Conservation (phyloP, 2,888 invertebrate species). For the Mimas tiliae region DNA sequence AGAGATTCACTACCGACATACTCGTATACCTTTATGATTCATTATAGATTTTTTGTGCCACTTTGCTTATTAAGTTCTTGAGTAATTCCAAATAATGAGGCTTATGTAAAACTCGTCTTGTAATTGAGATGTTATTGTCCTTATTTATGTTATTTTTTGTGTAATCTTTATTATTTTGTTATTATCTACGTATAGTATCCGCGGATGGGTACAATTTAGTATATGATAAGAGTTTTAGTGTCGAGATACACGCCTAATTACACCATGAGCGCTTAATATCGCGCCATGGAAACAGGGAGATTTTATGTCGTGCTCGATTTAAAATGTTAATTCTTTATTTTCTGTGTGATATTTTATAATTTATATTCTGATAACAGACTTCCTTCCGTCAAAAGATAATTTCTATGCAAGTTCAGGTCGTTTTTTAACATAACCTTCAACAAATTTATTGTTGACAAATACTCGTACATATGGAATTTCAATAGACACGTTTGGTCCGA, state of each 20-base stretch:
- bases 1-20: slow-evolving; percentile 63
- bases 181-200: background rate
- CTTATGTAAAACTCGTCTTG: slow-evolving; percentile 37
- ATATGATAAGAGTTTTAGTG: slow-evolving; percentile 25
- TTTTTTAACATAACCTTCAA: background rate
- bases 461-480: background rate
- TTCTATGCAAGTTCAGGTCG: too few species aligned
- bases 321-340: slow-evolving; percentile 4
- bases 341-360: background rate
- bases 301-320: slow-evolving; percentile 6
- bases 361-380: background rate
- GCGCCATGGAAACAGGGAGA: background rate
- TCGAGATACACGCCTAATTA: slow-evolving; percentile 17
- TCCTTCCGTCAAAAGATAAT: background rate
- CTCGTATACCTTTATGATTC: slow-evolving; percentile 60
- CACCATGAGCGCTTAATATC: slow-evolving; percentile 6
- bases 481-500: background rate
- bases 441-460: background rate
- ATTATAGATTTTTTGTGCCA: slow-evolving; percentile 56
- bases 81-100: slow-evolving; percentile 42
- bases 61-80: slow-evolving; percentile 47
- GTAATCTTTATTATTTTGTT: slow-evolving; percentile 29
- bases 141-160: slow-evolving; percentile 33
- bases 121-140: slow-evolving; percentile 53
- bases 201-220: background rate